phyloP scores from a whole-genome alignment of 2,113 vertebrate species.

The Gasterosteus aculeatus region DNA sequence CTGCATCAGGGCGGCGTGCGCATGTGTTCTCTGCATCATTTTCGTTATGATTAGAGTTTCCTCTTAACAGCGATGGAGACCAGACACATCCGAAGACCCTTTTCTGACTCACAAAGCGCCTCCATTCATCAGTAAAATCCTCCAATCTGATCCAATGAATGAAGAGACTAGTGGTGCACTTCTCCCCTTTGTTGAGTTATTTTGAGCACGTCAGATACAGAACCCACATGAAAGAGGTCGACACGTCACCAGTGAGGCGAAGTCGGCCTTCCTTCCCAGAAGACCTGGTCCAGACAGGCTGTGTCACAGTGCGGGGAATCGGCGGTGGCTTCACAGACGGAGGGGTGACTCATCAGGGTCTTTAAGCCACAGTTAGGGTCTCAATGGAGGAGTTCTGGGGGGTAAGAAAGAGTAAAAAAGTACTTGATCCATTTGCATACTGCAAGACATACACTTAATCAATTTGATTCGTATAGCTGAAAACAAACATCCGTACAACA shows the following conservation, averaged over 20 bases:
- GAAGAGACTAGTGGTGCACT: constrained; percentile 47
- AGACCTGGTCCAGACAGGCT: constrained; percentile 62
- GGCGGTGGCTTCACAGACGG: constrained; percentile 31
- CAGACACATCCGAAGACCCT: constrained; percentile 28
- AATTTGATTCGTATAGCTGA: background rate
- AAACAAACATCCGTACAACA: background rate
- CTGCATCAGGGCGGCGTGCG: background rate
- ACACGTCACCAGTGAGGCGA: constrained; percentile 51
- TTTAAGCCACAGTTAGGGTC: background rate
- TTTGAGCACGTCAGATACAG: constrained; percentile 55
- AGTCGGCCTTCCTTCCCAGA: constrained; percentile 71
- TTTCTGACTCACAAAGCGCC: constrained; percentile 60
- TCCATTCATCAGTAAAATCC: constrained; percentile 43
- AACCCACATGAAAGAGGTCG: constrained; percentile 71
- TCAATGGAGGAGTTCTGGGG: background rate
- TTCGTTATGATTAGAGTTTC: no score
- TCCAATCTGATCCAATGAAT: constrained; percentile 55
- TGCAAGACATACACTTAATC: background rate
- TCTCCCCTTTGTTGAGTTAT: constrained; percentile 44
- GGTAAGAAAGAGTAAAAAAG: background rate
- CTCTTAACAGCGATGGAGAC: constrained; percentile 26
- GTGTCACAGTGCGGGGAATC: constrained; percentile 67
- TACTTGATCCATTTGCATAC: background rate
- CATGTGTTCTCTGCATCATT: background rate
- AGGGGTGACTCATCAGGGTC: background rate